phyloP scores from a whole-genome alignment of 2,888 invertebrate species.

The Agapetus fuscipes region DNA sequence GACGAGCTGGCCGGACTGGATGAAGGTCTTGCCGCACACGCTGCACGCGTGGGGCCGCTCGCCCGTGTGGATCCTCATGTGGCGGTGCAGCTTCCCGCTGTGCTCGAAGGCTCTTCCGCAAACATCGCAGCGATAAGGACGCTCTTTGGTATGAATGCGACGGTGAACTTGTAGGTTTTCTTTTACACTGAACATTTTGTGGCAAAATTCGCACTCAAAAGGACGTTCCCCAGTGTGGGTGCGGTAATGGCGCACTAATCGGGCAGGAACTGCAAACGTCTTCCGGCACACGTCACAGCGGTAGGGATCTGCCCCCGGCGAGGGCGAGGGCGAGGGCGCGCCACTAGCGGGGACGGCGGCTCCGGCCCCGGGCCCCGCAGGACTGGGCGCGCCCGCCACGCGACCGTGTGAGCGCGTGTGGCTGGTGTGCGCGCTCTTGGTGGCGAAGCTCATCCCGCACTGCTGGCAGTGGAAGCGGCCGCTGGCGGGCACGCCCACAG shows the following conservation, averaged over 20 bases:
- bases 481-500: constrained; percentile 2
- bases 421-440: constrained; percentile 66
- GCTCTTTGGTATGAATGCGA: constrained; percentile 84
- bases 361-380: constrained; percentile 30
- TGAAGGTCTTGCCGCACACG: constrained; percentile 82
- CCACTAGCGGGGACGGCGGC: constrained; percentile 27
- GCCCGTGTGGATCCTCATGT: constrained; percentile 85
- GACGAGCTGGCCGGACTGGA: constrained; percentile 83
- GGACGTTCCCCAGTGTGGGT: constrained; percentile 89
- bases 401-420: constrained; percentile 55
- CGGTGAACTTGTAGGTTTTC: constrained; percentile 85
- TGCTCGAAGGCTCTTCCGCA: constrained; percentile 86
- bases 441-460: constrained; percentile 65
- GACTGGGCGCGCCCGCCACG: constrained; percentile 20
- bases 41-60: constrained; percentile 84
- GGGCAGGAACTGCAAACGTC: constrained; percentile 83
- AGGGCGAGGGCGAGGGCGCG: constrained; percentile 31
- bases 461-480: constrained; percentile 53
- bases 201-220: constrained; percentile 85
- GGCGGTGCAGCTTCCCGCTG: constrained; percentile 80
- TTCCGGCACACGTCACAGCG: constrained; percentile 85
- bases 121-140: constrained; percentile 82
- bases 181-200: constrained; percentile 86
- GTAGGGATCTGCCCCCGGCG: constrained; percentile 58
- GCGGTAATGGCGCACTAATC: constrained; percentile 74